Evolutionary conservation across 2,797 vertebrate species (phyloP).

Genomic region (Acanthurus leucopareius): DNA sequence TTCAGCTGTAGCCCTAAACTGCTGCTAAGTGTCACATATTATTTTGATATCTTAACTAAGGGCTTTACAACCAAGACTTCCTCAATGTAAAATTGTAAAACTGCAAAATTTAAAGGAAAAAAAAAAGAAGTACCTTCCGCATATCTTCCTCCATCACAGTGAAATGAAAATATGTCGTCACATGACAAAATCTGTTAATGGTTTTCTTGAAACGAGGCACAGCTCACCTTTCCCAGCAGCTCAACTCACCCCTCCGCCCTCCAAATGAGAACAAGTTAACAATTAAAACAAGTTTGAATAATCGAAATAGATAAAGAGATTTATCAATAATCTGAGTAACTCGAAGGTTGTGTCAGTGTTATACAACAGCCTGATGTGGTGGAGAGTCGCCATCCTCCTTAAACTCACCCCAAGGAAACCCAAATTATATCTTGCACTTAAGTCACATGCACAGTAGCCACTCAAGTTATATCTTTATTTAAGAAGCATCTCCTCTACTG

Average conservation of each 20-base stretch:
- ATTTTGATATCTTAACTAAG: neutral
- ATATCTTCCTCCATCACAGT: neutral
- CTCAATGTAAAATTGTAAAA: neutral
- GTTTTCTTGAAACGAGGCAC: neutral
- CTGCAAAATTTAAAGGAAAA: too few species aligned
- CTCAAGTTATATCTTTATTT: neutral
- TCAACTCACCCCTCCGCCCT: neutral
- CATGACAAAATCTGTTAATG: neutral
- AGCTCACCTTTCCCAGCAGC: neutral
- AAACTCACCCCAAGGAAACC: neutral
- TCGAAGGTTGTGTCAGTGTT: neutral
- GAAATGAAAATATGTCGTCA: neutral
- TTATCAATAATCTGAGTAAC: conserved; percentile 51
- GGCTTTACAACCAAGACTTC: neutral
- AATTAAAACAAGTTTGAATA: conserved; percentile 23
- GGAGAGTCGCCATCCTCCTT: neutral
- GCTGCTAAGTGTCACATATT: neutral
- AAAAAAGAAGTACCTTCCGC: too few species aligned
- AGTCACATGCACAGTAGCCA: neutral
- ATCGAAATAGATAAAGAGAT: conserved; percentile 20
- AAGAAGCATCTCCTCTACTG: too few species aligned
- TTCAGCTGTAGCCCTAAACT: too few species aligned
- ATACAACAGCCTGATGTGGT: neutral
- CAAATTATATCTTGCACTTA: neutral
- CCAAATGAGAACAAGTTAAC: conserved; percentile 32